A percentile compares a stretch with the other conserved stretches of the same genome.
Conservation (phyloP, 2,797 vertebrate genomes). For the Micromesistius poutassou region DNA sequence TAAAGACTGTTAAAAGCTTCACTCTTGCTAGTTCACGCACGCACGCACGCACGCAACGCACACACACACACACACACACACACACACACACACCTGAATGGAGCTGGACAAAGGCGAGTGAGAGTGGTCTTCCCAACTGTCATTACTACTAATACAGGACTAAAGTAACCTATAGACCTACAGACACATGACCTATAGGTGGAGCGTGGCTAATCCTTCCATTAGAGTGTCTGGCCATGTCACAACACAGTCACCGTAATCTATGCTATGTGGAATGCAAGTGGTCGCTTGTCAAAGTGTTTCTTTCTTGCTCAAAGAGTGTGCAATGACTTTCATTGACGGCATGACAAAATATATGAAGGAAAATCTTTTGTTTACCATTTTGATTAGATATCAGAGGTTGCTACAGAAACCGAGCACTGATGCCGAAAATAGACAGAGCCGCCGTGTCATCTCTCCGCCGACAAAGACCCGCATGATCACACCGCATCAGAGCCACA, state of each 20-base stretch:
- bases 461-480: background rate
- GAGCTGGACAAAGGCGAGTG: too few species aligned
- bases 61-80: too few species aligned
- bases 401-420: conserved; percentile 32
- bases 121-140: too few species aligned
- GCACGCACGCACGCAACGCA: too few species aligned
- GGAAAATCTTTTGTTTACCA: background rate
- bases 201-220: background rate
- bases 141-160: too few species aligned
- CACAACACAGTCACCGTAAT: background rate
- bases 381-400: conserved; percentile 15
- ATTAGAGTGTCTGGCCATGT: too few species aligned
- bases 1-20: too few species aligned
- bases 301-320: background rate
- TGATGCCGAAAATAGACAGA: conserved; percentile 15
- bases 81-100: too few species aligned
- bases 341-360: background rate
- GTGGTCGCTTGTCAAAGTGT: background rate
- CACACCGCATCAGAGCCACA: background rate
- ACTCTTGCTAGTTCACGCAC: too few species aligned
- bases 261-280: background rate
- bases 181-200: background rate
- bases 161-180: background rate
- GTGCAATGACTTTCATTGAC: conserved; percentile 25
- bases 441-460: conserved; percentile 11